Conservation (phyloP, 1,140 invertebrate genomes). For the Drosophila funebris region DNA sequence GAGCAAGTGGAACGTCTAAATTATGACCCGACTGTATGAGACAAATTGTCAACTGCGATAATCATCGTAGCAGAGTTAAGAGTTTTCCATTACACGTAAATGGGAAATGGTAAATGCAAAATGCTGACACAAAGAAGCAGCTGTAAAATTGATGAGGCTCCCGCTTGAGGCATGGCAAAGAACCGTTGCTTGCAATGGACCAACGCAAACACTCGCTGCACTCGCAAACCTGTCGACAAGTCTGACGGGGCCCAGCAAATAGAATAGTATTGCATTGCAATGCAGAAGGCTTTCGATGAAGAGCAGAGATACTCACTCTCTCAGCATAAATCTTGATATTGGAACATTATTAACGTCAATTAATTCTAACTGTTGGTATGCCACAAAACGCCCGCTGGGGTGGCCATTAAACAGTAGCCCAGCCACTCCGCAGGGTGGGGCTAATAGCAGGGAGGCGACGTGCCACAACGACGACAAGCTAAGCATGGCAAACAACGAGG, state of each 20-base stretch:
- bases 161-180: slow-evolving; percentile 27
- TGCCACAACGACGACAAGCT: slow-evolving; percentile 9
- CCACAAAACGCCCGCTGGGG: slow-evolving; percentile 42
- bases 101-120: slow-evolving; percentile 33
- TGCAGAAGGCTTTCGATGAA: slow-evolving; percentile 13
- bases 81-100: slow-evolving; percentile 33
- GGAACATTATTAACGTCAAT: slow-evolving; percentile 80
- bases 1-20: not conserved
- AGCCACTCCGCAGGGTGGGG: slow-evolving; percentile 20
- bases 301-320: slow-evolving; percentile 2
- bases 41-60: slow-evolving; percentile 44
- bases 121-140: slow-evolving; percentile 41
- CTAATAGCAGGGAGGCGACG: slow-evolving; percentile 6
- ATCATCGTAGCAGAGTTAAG: slow-evolving; percentile 3
- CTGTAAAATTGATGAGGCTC: slow-evolving; percentile 34
- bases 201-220: slow-evolving; percentile 22
- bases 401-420: slow-evolving; percentile 61
- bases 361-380: slow-evolving; percentile 73
- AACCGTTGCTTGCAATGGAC: slow-evolving; percentile 47
- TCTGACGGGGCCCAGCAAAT: slow-evolving; percentile 24
- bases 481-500: not conserved
- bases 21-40: slow-evolving; percentile 11
- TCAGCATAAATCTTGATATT: slow-evolving; percentile 65
- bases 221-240: slow-evolving; percentile 32
- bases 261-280: slow-evolving; percentile 20